A percentile compares a stretch with the other conserved stretches of the same genome.
These are phyloP conservation scores for Coranthus polyacanthus DNA, from an alignment of 2,797 vertebrate species.

Conservation along the genomic window DNA sequence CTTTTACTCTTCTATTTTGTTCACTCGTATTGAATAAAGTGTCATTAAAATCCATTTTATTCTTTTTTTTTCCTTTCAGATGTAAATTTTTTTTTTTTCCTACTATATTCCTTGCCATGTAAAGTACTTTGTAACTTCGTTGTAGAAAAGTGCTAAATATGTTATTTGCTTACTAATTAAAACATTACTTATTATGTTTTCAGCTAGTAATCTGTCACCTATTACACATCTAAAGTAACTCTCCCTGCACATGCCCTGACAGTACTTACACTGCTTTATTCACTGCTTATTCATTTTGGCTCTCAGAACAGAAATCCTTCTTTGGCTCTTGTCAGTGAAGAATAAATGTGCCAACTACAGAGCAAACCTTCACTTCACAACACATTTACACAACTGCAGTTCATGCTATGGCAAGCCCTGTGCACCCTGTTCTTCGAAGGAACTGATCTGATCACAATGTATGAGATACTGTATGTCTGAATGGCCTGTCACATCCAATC, in stretches of 20 bases:
- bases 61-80: no score
- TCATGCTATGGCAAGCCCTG: constrained; percentile 5
- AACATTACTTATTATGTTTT: no score
- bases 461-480: constrained; percentile 17
- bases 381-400: constrained; percentile 12
- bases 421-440: constrained; percentile 15
- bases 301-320: constrained; percentile 27
- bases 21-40: no score
- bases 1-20: no score
- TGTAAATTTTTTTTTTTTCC: no score
- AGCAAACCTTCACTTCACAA: constrained; percentile 14
- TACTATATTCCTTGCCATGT: no score
- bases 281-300: constrained; percentile 25
- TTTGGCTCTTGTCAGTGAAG: constrained; percentile 18
- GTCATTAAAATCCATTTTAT: no score
- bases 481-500: constrained; percentile 46
- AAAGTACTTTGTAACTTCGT: no score
- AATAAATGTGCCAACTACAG: constrained; percentile 16
- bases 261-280: constrained; percentile 15
- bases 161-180: no score
- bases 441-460: constrained; percentile 2
- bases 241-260: neutral
- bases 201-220: no score
- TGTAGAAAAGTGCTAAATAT: no score
- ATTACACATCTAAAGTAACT: no score